phyloP scores from a whole-genome alignment of 2,888 invertebrate genomes.

The Cancer borealis region DNA sequence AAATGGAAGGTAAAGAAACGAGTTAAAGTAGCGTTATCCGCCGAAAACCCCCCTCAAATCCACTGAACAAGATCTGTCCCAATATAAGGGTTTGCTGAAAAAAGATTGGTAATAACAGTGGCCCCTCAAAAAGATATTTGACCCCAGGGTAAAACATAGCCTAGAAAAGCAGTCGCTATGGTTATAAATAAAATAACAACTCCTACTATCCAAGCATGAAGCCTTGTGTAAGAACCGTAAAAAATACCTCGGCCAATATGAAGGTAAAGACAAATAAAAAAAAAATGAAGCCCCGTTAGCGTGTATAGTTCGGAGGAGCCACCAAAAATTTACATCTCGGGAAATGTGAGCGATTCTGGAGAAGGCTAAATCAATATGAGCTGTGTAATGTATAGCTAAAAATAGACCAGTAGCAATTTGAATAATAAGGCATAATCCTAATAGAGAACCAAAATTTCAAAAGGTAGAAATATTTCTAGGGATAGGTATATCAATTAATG shows the following conservation, averaged over 20 bases:
- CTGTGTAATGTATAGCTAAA: conserved; percentile 86
- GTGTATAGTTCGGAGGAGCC: conserved; percentile 85
- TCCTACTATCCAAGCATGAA: conserved; percentile 85
- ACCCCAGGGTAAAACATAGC: conserved; percentile 89
- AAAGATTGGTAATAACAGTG: conserved; percentile 88
- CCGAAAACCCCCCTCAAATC: conserved; percentile 88
- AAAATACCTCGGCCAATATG: conserved; percentile 84
- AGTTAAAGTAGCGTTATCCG: conserved; percentile 87
- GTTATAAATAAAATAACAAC: conserved; percentile 85
- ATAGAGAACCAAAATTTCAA: conserved; percentile 87
- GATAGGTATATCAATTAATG: conserved; percentile 83
- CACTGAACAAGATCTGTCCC: conserved; percentile 85
- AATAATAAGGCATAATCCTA: conserved; percentile 84
- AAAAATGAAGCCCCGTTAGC: conserved; percentile 87
- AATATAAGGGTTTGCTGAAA: conserved; percentile 87
- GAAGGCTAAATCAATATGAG: conserved; percentile 85
- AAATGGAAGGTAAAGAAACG: conserved; percentile 89
- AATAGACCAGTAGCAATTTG: conserved; percentile 87
- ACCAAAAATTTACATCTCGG: conserved; percentile 86
- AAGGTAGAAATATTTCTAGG: conserved; percentile 84
- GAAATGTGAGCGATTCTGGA: conserved; percentile 86
- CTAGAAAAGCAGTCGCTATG: conserved; percentile 88
- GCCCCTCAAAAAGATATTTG: conserved; percentile 92
- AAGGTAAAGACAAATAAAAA: conserved; percentile 86
- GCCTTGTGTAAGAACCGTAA: conserved; percentile 81